phyloP scores from a whole-genome alignment of 1,140 invertebrate genomes.

The Scaptomyza pallida region DNA sequence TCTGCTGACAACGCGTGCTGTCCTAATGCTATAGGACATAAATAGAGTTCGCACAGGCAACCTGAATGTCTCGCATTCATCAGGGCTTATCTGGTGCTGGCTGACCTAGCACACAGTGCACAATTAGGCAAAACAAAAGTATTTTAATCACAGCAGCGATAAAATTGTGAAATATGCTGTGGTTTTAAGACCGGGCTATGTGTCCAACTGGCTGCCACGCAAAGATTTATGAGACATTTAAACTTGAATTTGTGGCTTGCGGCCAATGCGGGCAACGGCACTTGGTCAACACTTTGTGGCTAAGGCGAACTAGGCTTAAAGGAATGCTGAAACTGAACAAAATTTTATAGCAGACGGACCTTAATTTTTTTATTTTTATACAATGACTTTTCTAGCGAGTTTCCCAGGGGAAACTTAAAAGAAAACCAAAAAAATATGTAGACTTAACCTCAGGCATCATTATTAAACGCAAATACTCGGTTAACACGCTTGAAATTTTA shows the following conservation, averaged over 20 bases:
- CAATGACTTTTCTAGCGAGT: too few relatives aligned
- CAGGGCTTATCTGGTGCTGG: slow-evolving; percentile 42
- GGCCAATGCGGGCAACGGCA: slow-evolving; percentile 39
- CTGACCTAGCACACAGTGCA: slow-evolving; percentile 34
- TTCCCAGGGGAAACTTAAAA: too few relatives aligned
- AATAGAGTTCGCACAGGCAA: slow-evolving; percentile 31
- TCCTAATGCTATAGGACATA: background rate
- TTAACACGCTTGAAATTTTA: too few relatives aligned
- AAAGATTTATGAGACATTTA: slow-evolving; percentile 66
- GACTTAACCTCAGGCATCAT: too few relatives aligned
- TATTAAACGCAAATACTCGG: too few relatives aligned
- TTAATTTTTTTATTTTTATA: too few relatives aligned
- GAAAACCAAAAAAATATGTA: too few relatives aligned
- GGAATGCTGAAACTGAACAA: background rate
- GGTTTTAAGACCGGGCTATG: slow-evolving; percentile 38
- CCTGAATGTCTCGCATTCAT: slow-evolving; percentile 43
- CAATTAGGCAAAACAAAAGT: slow-evolving; percentile 66
- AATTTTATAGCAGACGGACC: too few relatives aligned
- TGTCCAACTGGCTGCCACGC: slow-evolving; percentile 15
- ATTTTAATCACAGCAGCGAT: slow-evolving; percentile 53
- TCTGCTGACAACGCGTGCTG: slow-evolving; percentile 20
- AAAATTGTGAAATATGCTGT: slow-evolving; percentile 53
- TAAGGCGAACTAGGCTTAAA: background rate
- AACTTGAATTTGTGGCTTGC: slow-evolving; percentile 54
- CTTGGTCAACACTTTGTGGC: slow-evolving; percentile 5